Base-by-base conservation (phyloP, 2,888 invertebrate species). In the Stegophylla sp. region DNA sequence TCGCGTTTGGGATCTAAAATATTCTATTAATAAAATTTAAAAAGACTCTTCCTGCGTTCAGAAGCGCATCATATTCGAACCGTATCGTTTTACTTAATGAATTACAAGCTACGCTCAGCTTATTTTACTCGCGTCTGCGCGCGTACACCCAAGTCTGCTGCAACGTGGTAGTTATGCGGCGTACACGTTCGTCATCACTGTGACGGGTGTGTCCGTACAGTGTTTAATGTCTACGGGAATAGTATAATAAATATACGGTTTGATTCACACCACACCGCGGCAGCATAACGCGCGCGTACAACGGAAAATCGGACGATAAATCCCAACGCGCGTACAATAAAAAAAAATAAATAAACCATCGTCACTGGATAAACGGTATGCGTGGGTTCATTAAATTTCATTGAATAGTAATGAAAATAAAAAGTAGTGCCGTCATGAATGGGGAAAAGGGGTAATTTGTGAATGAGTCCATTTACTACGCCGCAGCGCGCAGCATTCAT, bases 391-490 rank as follows among this genome's bases (percentile, higher is more conserved):
- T 79, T 79, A 79, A 71, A 79, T 59, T 12, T 41, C 34, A 48
- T 69, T 79, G 61, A 71, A 71, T 69, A 28, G 77, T 51, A 23
- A 76, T 66, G 53, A 53, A 20, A 56, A 73, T n/a, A 76, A 76
- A n/a, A 66, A 73, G 4, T 15, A 26, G 67, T 23, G 7, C 12
- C 28, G 48, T 67, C 48, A 10, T 79, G 79, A 79, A 79, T 71
- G 79, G 51, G n/a, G 59, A 69, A 77, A 77, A 63, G 61, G 79
- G 79, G 77, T 79, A 79, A 79, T 79, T 71, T 79, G 79, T 79
- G 79, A 79, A 79, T 79, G 79, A 79, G 71, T 79, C 71, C 79
- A 13, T 79, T 79, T 79, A 61, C 61, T 59, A 63, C 67, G 61
- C 17, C n/a, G 66, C 15, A 43, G 41, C 75, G n/a, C 4, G 34